Evolutionary conservation across 2,888 invertebrate genomes (phyloP).

Genomic region (Trissolcus japonicus): DNA sequence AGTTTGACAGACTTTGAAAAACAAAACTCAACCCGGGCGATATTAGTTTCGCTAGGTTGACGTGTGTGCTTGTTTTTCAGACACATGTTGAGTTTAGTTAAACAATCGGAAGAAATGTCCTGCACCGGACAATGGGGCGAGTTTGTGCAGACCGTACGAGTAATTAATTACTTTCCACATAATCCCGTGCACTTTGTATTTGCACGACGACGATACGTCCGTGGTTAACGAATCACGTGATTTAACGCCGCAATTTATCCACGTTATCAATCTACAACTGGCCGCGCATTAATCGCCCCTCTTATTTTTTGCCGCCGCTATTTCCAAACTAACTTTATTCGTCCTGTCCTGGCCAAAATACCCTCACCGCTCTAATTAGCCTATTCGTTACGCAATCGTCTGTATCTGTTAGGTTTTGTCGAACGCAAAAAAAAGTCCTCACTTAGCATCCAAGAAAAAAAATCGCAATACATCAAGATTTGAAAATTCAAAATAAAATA

Average conservation of each 20-base stretch:
- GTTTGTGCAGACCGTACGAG: slow-evolving; percentile 29
- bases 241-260: slow-evolving; percentile 57
- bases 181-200: slow-evolving; percentile 50
- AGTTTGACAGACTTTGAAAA: too few species aligned
- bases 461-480: background rate
- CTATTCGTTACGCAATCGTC: slow-evolving; percentile 26
- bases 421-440: background rate
- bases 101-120: slow-evolving; percentile 54
- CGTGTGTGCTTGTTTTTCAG: background rate
- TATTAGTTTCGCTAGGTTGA: too few species aligned
- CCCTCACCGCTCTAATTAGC: slow-evolving; percentile 11
- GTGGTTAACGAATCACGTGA: slow-evolving; percentile 55
- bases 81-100: slow-evolving; percentile 27
- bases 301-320: slow-evolving; percentile 8
- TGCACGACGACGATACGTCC: slow-evolving; percentile 47
- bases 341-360: slow-evolving; percentile 11
- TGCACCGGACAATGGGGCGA: slow-evolving; percentile 46
- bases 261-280: slow-evolving; percentile 55
- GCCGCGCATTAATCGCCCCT: slow-evolving; percentile 35
- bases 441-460: background rate
- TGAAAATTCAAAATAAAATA: too few species aligned
- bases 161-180: slow-evolving; percentile 59
- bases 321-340: slow-evolving; percentile 16
- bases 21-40: too few species aligned
- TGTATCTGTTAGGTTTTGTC: background rate